A percentile compares a stretch with the other conserved stretches of the same genome.
Conservation (phyloP, 2,888 invertebrate genomes). For the Toxonevra muliebris region DNA sequence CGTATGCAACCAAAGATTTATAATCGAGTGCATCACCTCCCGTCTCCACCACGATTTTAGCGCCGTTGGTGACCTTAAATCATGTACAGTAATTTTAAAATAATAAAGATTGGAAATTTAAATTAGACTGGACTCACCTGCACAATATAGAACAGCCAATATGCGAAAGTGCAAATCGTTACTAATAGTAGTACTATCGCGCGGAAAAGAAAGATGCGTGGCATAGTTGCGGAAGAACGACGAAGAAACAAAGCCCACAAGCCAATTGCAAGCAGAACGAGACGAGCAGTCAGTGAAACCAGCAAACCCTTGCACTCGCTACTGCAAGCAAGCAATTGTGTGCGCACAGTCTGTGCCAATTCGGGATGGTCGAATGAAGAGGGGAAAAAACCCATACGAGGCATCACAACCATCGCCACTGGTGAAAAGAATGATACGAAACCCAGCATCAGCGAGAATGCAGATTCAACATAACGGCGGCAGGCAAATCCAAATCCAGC, state of each 20-base stretch:
- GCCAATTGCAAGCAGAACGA: slow-evolving; percentile 87
- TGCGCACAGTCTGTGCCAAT: slow-evolving; percentile 75
- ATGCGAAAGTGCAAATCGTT: slow-evolving; percentile 92
- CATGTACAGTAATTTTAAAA: neutral
- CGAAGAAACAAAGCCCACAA: slow-evolving; percentile 93
- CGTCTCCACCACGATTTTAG: slow-evolving; percentile 77
- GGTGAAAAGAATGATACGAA: slow-evolving; percentile 90
- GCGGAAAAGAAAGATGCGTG: slow-evolving; percentile 89
- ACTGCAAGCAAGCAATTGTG: slow-evolving; percentile 81
- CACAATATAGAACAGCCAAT: slow-evolving; percentile 98
- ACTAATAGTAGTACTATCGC: slow-evolving; percentile 89
- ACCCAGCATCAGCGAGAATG: slow-evolving; percentile 81
- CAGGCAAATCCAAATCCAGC: slow-evolving; percentile 78
- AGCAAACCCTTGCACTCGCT: slow-evolving; percentile 95
- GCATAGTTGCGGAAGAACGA: slow-evolving; percentile 85
- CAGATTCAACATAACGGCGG: slow-evolving; percentile 84
- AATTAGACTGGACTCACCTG: slow-evolving; percentile 68
- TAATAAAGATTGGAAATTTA: neutral
- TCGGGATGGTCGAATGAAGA: slow-evolving; percentile 74
- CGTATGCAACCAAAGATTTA: slow-evolving; percentile 89
- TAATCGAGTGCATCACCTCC: slow-evolving; percentile 85
- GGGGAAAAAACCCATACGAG: slow-evolving; percentile 87
- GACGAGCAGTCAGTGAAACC: slow-evolving; percentile 89
- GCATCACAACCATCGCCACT: slow-evolving; percentile 92
- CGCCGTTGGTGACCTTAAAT: slow-evolving; percentile 72